phyloP scores from a whole-genome alignment of 2,113 vertebrate genomes.

The Tenebrosternarchus preto region DNA sequence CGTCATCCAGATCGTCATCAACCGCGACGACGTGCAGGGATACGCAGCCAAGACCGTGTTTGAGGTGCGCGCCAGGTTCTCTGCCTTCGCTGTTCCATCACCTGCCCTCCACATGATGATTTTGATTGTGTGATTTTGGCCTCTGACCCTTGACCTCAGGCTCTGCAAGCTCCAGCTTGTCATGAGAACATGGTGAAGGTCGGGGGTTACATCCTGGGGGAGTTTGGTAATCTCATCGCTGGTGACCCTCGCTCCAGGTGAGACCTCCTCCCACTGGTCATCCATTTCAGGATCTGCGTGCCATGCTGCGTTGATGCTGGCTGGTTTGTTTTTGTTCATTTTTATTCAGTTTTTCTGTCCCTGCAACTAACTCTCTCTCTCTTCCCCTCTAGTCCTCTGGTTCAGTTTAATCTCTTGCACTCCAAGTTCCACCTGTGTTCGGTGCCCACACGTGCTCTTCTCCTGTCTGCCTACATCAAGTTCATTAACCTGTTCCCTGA shows the following conservation, averaged over 20 bases:
- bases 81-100: too few relatives aligned
- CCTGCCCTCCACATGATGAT: too few relatives aligned
- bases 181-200: slow-evolving; percentile 97
- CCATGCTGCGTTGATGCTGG: too few relatives aligned
- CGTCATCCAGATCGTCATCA: slow-evolving; percentile 93
- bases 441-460: slow-evolving; percentile 84
- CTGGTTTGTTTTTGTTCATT: neutral
- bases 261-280: neutral
- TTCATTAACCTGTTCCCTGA: slow-evolving; percentile 95
- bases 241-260: slow-evolving; percentile 92
- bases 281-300: too few relatives aligned
- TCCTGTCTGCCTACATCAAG: slow-evolving; percentile 92
- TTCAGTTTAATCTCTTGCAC: slow-evolving; percentile 92
- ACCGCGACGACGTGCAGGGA: slow-evolving; percentile 90
- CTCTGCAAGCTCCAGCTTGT: slow-evolving; percentile 89
- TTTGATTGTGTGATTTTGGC: neutral
- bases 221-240: slow-evolving; percentile 92
- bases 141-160: slow-evolving; percentile 64
- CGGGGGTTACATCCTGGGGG: slow-evolving; percentile 90
- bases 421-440: slow-evolving; percentile 94
- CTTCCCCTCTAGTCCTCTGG: slow-evolving; percentile 76
- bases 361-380: neutral
- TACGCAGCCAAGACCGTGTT: slow-evolving; percentile 93
- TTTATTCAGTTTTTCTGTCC: neutral
- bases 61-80: slow-evolving; percentile 82